Percentiles rank a stretch among this genome's conserved stretches.
phyloP scores from a whole-genome alignment of 1,140 invertebrate genomes.

The Sesamia nonagrioides region DNA sequence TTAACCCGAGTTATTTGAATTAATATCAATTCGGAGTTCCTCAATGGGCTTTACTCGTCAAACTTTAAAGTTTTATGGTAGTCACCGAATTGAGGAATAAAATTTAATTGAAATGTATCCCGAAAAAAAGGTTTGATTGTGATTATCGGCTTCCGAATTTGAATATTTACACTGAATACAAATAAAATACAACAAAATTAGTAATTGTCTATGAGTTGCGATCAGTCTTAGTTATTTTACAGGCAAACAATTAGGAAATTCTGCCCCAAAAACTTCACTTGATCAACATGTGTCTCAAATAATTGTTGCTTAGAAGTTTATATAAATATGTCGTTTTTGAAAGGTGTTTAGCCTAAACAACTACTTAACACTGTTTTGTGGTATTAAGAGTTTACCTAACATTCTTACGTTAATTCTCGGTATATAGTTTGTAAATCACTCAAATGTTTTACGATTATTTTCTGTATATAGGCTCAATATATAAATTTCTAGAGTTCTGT shows the following conservation, averaged over 20 bases:
- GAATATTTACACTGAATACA: slow-evolving; percentile 84
- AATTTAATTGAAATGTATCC: slow-evolving; percentile 87
- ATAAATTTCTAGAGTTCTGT: slow-evolving; percentile 1
- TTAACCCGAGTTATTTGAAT: slow-evolving; percentile 87
- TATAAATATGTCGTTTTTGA: too few species aligned
- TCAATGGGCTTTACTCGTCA: slow-evolving; percentile 87
- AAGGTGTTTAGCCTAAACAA: too few species aligned
- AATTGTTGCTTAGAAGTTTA: too few species aligned
- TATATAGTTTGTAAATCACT: neutral
- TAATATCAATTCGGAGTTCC: slow-evolving; percentile 87
- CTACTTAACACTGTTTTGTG: too few species aligned
- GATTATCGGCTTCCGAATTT: slow-evolving; percentile 86
- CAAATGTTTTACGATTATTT: neutral
- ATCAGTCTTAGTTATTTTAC: neutral
- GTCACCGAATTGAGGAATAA: slow-evolving; percentile 84
- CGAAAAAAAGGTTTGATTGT: slow-evolving; percentile 83
- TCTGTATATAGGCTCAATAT: neutral
- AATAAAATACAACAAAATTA: slow-evolving; percentile 51
- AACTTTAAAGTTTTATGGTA: slow-evolving; percentile 87
- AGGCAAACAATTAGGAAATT: neutral
- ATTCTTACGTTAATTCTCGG: neutral
- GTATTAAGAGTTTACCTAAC: neutral
- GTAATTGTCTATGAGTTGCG: slow-evolving; percentile 14
- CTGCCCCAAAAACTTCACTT: too few species aligned
- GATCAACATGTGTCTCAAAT: too few species aligned